These are phyloP conservation scores for Anolis sagrei DNA, from an alignment of 2,113 vertebrate species.

Conservation along the genomic window DNA sequence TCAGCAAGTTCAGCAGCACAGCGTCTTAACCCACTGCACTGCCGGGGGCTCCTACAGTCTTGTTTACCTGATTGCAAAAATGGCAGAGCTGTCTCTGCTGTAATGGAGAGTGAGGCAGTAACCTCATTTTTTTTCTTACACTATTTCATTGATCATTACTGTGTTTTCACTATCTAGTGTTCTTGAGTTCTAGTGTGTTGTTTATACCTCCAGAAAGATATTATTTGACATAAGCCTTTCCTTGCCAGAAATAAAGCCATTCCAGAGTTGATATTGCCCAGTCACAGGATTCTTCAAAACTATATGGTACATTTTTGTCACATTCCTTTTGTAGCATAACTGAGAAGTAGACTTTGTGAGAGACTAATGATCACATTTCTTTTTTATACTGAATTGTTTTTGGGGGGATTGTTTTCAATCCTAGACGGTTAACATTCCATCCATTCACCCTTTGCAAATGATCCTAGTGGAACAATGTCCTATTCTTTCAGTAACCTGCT, in stretches of 20 bases:
- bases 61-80: not conserved
- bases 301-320: not conserved
- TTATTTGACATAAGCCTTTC: not conserved
- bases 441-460: not conserved
- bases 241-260: not conserved
- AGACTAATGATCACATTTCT: not conserved
- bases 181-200: not conserved
- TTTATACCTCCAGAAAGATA: not conserved
- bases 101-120: not conserved
- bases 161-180: not conserved
- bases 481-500: not conserved
- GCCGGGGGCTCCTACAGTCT: too few species aligned
- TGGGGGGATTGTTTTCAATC: not conserved
- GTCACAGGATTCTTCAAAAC: not conserved
- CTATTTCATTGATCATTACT: not conserved
- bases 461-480: not conserved
- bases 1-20: too few species aligned
- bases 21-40: too few species aligned
- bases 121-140: not conserved
- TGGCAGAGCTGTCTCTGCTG: not conserved
- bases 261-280: not conserved
- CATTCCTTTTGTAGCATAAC: not conserved
- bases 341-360: not conserved
- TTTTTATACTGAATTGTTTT: not conserved
- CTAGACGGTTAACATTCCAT: not conserved